Conservation (phyloP, 2,797 vertebrate species). For the Ciconia nigra region DNA sequence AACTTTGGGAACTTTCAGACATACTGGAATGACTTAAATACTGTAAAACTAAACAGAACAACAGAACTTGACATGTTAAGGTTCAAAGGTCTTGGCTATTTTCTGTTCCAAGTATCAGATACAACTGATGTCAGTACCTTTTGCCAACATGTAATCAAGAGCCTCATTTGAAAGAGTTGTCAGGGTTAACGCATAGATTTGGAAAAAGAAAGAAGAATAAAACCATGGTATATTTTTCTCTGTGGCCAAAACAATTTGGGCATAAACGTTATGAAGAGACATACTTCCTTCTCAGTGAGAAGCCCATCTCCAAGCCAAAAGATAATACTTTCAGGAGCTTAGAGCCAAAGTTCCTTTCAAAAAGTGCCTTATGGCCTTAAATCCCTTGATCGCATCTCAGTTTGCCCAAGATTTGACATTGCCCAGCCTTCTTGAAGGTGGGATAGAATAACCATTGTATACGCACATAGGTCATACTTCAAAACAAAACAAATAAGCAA, state of each 20-base stretch:
- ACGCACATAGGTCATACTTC: neutral
- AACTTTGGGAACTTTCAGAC: neutral
- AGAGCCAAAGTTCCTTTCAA: neutral
- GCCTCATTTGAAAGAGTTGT: constrained; percentile 12
- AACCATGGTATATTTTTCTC: neutral
- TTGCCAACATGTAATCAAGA: constrained; percentile 5
- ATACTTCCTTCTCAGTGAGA: neutral
- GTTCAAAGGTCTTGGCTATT: neutral
- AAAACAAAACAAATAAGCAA: neutral
- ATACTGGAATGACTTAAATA: neutral
- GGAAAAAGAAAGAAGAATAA: neutral
- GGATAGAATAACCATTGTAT: constrained; percentile 27
- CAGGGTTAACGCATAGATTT: neutral
- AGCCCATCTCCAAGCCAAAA: neutral
- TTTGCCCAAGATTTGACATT: neutral
- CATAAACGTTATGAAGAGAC: neutral
- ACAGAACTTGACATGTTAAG: neutral
- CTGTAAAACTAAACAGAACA: constrained; percentile 12
- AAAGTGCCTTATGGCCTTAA: neutral
- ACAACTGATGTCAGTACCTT: neutral
- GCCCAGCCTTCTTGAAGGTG: neutral
- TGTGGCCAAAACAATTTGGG: neutral
- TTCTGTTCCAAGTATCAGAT: constrained; percentile 18
- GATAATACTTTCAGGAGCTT: neutral
- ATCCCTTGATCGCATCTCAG: neutral